Evolutionary conservation across 2,888 invertebrate species (phyloP).

Genomic region (Drosophila prostipennis): DNA sequence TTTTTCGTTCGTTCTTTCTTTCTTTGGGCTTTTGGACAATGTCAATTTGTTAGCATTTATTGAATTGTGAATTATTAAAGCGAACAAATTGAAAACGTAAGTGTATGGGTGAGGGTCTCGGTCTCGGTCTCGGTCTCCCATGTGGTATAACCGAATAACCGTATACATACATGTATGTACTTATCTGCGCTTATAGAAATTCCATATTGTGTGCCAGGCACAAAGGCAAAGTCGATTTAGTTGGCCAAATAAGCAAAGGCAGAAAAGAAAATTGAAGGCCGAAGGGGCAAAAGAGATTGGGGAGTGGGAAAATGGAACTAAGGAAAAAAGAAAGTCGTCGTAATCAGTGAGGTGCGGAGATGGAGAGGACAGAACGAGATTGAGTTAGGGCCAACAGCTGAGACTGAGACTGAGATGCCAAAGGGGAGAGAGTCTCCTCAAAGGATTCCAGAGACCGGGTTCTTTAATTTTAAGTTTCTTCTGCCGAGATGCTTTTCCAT

Average conservation of each 20-base stretch:
- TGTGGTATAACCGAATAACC: slow-evolving; percentile 13
- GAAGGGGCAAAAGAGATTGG: slow-evolving; percentile 24
- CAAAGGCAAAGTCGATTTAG: slow-evolving; percentile 77
- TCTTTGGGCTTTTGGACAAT: slow-evolving; percentile 70
- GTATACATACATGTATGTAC: slow-evolving; percentile 13
- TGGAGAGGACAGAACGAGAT: slow-evolving; percentile 3
- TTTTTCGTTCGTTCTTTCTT: slow-evolving; percentile 20
- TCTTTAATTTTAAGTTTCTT: slow-evolving; percentile 31
- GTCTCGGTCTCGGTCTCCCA: slow-evolving; percentile 18
- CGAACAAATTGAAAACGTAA: slow-evolving; percentile 74
- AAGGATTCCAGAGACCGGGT: slow-evolving; percentile 17
- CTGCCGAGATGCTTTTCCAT: slow-evolving; percentile 8
- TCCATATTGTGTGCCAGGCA: slow-evolving; percentile 57
- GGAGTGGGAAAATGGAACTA: slow-evolving; percentile 1
- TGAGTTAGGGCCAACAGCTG: slow-evolving; percentile 35
- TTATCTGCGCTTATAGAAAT: slow-evolving; percentile 48
- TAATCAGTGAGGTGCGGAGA: slow-evolving; percentile 10
- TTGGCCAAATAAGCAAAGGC: slow-evolving; percentile 68
- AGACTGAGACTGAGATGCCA: slow-evolving; percentile 5
- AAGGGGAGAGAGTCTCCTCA: slow-evolving; percentile 14
- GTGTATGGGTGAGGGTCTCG: slow-evolving; percentile 15
- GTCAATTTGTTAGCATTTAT: slow-evolving; percentile 81
- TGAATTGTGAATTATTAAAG: slow-evolving; percentile 82
- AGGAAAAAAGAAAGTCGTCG: slow-evolving; percentile 22
- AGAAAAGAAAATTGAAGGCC: slow-evolving; percentile 58